These are phyloP conservation scores for Anthophora plumipes DNA, from an alignment of 2,888 invertebrate genomes.

Conservation along the genomic window DNA sequence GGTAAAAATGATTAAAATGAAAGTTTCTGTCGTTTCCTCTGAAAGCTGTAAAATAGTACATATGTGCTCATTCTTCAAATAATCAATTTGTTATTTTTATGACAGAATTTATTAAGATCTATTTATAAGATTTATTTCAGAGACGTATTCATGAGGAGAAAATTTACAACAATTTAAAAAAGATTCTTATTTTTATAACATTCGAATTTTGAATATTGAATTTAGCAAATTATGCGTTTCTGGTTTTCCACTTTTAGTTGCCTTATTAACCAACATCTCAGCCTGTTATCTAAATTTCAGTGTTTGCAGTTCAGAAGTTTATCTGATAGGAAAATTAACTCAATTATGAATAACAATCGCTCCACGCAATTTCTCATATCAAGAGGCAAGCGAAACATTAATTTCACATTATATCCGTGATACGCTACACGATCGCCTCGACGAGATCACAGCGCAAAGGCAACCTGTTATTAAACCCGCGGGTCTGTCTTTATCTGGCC, in stretches of 20 bases:
- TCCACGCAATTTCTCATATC: not conserved
- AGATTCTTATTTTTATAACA: too few relatives aligned
- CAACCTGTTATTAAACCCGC: slow-evolving; percentile 51
- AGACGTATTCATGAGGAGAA: too few relatives aligned
- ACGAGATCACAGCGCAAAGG: slow-evolving; percentile 28
- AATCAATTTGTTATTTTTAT: too few relatives aligned
- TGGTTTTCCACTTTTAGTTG: not conserved
- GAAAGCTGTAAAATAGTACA: too few relatives aligned
- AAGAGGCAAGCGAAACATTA: slow-evolving; percentile 1
- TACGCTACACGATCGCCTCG: slow-evolving; percentile 10
- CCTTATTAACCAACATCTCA: not conserved
- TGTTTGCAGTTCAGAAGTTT: not conserved
- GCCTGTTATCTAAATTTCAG: not conserved
- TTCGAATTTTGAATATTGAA: too few relatives aligned
- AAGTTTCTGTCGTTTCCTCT: too few relatives aligned
- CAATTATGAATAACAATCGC: not conserved
- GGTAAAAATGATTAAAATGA: too few relatives aligned
- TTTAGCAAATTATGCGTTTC: too few relatives aligned
- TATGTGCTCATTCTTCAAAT: too few relatives aligned
- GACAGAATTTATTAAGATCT: too few relatives aligned
- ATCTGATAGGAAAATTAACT: not conserved
- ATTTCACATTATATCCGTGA: slow-evolving; percentile 8
- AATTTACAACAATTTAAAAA: too few relatives aligned
- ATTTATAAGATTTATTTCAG: too few relatives aligned
- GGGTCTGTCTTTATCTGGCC: slow-evolving; percentile 54